Percentiles rank a stretch among this genome's conserved stretches.
Conservation (phyloP, 2,888 invertebrate species). For the Arctia plantaginis region DNA sequence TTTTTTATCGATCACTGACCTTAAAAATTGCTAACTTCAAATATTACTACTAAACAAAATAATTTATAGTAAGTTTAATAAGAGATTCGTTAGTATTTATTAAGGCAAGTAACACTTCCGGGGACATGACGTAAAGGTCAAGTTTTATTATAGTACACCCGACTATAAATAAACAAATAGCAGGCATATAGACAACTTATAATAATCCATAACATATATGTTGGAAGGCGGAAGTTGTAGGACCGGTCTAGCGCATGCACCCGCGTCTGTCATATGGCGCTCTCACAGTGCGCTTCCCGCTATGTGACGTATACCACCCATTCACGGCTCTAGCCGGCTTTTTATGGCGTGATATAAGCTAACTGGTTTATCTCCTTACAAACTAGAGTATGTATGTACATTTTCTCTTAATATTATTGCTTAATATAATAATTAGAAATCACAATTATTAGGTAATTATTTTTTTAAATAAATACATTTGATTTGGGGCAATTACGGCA, state of each 20-base stretch:
- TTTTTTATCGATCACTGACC: background rate
- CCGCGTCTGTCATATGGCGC: constrained; percentile 39
- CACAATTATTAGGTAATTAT: background rate
- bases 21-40: background rate
- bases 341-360: constrained; percentile 25
- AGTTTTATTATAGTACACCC: constrained; percentile 21
- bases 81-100: background rate
- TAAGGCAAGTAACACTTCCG: constrained; percentile 24
- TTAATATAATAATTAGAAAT: background rate
- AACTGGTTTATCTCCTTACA: constrained; percentile 16
- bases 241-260: constrained; percentile 62
- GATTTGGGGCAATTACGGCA: background rate
- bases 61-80: background rate
- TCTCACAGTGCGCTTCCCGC: constrained; percentile 60
- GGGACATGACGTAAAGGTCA: constrained; percentile 36
- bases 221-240: constrained; percentile 73
- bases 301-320: constrained; percentile 57
- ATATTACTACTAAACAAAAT: background rate
- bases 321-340: constrained; percentile 55
- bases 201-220: constrained; percentile 33
- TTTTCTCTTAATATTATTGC: constrained; percentile 6
- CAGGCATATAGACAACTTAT: constrained; percentile 21
- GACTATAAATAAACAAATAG: constrained; percentile 34
- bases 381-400: constrained; percentile 1
- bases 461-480: background rate